Percentiles rank a stretch among this genome's conserved stretches.
Conservation (phyloP, 2,888 invertebrate species). For the Minunthozetes semirufus region DNA sequence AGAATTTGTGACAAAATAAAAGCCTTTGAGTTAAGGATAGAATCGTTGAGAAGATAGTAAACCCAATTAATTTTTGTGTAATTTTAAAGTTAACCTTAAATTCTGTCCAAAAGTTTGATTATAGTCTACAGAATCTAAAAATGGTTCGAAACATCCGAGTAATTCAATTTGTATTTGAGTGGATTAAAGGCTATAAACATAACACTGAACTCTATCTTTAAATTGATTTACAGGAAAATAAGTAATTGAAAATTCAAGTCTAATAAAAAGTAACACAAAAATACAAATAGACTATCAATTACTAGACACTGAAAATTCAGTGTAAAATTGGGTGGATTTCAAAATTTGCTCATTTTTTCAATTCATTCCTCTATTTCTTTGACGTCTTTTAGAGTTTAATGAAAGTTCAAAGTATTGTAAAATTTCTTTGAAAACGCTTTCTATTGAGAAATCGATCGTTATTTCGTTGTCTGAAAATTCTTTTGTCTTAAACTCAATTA, state of each 20-base stretch:
- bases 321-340: background rate
- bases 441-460: background rate
- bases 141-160: background rate
- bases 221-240: background rate
- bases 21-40: too few relatives aligned
- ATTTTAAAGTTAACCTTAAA: too few relatives aligned
- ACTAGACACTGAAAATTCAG: too few relatives aligned
- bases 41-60: too few relatives aligned
- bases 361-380: background rate
- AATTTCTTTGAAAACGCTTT: background rate
- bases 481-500: too few relatives aligned
- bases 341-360: background rate
- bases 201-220: background rate
- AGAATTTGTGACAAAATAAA: too few relatives aligned
- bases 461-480: background rate
- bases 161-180: background rate
- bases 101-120: background rate
- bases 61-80: too few relatives aligned
- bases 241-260: too few relatives aligned
- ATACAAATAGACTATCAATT: too few relatives aligned
- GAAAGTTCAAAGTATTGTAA: background rate
- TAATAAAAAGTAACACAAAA: too few relatives aligned
- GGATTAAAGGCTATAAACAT: background rate
- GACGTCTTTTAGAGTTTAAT: background rate
- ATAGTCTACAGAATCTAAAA: background rate